Evolutionary conservation across 37 sponge, comb jelly and placozoan species (phyloP).

Genomic region (Halichondria panicea): DNA sequence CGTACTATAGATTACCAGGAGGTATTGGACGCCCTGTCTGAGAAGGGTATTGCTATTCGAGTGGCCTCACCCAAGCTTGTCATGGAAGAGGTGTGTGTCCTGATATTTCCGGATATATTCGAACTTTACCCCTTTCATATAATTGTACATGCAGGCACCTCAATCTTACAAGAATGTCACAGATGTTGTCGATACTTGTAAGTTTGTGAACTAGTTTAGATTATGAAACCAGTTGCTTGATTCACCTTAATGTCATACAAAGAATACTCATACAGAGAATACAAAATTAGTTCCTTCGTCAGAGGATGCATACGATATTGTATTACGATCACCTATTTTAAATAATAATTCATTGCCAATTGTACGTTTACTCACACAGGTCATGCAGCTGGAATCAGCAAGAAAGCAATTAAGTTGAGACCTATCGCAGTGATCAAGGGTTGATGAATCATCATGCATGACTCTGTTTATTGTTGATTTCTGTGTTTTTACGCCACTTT

Average conservation of each 20-base stretch:
- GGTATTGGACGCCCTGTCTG: slow-evolving; percentile 72
- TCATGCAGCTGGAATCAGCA: slow-evolving; percentile 97
- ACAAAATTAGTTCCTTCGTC: too few species aligned
- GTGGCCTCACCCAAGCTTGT: slow-evolving; percentile 99
- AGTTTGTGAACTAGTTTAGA: slow-evolving; percentile 13
- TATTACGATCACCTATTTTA: too few species aligned
- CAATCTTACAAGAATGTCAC: slow-evolving; percentile 99
- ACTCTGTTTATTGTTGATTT: too few species aligned
- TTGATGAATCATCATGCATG: too few species aligned
- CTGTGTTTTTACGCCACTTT: too few species aligned
- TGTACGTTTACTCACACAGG: slow-evolving; percentile 37
- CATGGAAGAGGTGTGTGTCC: slow-evolving; percentile 89
- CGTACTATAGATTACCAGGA: slow-evolving; percentile 87
- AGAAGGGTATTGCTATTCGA: slow-evolving; percentile 94
- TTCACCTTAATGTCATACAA: not conserved
- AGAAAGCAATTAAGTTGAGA: slow-evolving; percentile 90
- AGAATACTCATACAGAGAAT: too few species aligned
- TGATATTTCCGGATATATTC: not conserved
- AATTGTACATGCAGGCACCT: slow-evolving; percentile 73
- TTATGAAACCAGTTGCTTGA: not conserved
- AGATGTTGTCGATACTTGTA: slow-evolving; percentile 97
- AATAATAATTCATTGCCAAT: not conserved
- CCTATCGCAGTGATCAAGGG: slow-evolving; percentile 99
- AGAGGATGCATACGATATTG: too few species aligned
- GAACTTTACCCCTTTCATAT: not conserved